phyloP scores from a whole-genome alignment of 1,140 invertebrate species.

The Solenopsis invicta region DNA sequence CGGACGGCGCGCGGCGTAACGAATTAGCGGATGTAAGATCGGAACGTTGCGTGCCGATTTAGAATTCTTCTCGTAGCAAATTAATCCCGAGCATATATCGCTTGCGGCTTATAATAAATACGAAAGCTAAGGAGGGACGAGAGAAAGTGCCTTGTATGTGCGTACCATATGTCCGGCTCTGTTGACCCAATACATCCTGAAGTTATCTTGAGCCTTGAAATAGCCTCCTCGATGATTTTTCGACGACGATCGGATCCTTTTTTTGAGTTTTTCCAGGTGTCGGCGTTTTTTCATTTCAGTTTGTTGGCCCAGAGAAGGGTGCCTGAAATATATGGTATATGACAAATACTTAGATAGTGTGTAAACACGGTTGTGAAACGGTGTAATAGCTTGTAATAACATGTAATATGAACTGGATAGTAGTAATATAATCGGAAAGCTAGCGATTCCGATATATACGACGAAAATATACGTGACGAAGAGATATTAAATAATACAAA shows the following conservation, averaged over 20 bases:
- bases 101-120: conserved; percentile 20
- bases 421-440: background rate
- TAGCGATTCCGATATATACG: background rate
- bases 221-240: conserved; percentile 89
- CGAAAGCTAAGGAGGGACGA: background rate
- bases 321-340: conserved; percentile 76
- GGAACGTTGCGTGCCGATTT: background rate
- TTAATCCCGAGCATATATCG: background rate
- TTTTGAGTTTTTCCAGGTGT: conserved; percentile 86
- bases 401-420: background rate
- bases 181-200: conserved; percentile 92
- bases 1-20: background rate
- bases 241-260: conserved; percentile 88
- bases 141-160: conserved; percentile 60
- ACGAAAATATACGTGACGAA: background rate
- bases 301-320: conserved; percentile 90
- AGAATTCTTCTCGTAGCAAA: conserved; percentile 10
- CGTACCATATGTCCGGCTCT: conserved; percentile 91
- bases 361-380: background rate
- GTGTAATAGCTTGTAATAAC: background rate
- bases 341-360: background rate
- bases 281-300: conserved; percentile 89
- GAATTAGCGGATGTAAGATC: background rate
- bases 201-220: conserved; percentile 89
- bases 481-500: background rate